A percentile compares a stretch with the other conserved stretches of the same genome.
phyloP scores from a whole-genome alignment of 2,888 invertebrate genomes.

The Clostera curtula region DNA sequence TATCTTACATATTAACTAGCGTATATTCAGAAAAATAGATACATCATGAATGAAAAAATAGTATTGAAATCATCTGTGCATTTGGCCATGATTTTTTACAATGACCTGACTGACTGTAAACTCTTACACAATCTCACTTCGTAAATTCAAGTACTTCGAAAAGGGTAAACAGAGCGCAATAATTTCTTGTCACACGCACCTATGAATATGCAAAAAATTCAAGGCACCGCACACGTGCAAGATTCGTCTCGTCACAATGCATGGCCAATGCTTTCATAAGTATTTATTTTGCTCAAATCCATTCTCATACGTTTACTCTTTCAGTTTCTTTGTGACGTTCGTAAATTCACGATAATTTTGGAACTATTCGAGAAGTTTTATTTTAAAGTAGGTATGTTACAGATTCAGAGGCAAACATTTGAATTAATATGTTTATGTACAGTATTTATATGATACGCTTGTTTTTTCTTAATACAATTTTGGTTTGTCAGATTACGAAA shows the following conservation, averaged over 20 bases:
- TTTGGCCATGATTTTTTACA: not conserved
- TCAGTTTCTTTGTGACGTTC: conserved; percentile 26
- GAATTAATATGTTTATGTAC: too few species aligned
- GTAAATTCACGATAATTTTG: too few species aligned
- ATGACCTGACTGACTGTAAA: not conserved
- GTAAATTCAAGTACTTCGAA: conserved; percentile 16
- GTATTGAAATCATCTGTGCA: too few species aligned
- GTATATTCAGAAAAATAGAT: too few species aligned
- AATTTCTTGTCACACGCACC: conserved; percentile 46
- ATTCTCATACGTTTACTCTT: conserved; percentile 30
- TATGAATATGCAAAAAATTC: conserved; percentile 28
- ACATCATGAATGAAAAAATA: too few species aligned
- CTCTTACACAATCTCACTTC: conserved; percentile 2
- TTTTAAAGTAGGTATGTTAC: too few species aligned
- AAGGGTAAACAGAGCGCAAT: conserved; percentile 48
- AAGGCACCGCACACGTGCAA: conserved; percentile 52
- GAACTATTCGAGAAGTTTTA: too few species aligned
- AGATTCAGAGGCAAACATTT: too few species aligned
- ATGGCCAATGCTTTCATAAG: conserved; percentile 40
- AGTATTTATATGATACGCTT: too few species aligned
- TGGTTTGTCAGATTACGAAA: too few species aligned
- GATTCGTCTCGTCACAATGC: conserved; percentile 36
- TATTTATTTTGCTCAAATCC: conserved; percentile 40
- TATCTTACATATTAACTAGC: too few species aligned
- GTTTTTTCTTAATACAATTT: too few species aligned